Evolutionary conservation across 2,797 vertebrate genomes (phyloP).

Genomic region (Holocentrus rufus): DNA sequence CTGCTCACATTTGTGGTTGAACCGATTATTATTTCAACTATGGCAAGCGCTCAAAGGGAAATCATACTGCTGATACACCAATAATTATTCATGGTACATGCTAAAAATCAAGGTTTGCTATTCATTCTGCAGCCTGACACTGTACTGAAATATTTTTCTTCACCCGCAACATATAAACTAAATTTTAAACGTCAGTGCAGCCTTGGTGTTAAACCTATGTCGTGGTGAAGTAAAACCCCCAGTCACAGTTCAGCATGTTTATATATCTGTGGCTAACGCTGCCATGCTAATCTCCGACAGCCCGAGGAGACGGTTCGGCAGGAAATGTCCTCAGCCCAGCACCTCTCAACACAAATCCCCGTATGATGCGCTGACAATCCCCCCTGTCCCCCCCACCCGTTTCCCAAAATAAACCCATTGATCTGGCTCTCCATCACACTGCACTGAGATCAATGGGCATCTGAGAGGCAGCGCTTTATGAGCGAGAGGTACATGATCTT

Average conservation of each 20-base stretch:
- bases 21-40: too few species aligned
- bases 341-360: constrained; percentile 60
- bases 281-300: constrained; percentile 54
- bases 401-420: constrained; percentile 79
- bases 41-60: too few species aligned
- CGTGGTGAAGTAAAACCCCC: neutral
- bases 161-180: neutral
- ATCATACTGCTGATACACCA: too few species aligned
- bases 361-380: constrained; percentile 69
- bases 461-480: constrained; percentile 75
- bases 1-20: too few species aligned
- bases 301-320: constrained; percentile 49
- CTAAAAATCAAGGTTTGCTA: too few species aligned
- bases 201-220: too few species aligned
- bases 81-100: too few species aligned
- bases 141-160: too few species aligned
- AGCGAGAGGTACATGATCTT: constrained; percentile 70
- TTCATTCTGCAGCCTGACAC: too few species aligned
- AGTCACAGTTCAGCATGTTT: constrained; percentile 9
- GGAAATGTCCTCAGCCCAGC: constrained; percentile 56
- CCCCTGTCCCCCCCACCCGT: constrained; percentile 57
- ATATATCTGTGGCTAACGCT: constrained; percentile 27
- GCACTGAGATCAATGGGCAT: constrained; percentile 77
- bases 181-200: neutral
- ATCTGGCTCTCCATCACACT: constrained; percentile 76